phyloP scores from a whole-genome alignment of 2,797 vertebrate species.

The Dendrocincla fuliginosa region DNA sequence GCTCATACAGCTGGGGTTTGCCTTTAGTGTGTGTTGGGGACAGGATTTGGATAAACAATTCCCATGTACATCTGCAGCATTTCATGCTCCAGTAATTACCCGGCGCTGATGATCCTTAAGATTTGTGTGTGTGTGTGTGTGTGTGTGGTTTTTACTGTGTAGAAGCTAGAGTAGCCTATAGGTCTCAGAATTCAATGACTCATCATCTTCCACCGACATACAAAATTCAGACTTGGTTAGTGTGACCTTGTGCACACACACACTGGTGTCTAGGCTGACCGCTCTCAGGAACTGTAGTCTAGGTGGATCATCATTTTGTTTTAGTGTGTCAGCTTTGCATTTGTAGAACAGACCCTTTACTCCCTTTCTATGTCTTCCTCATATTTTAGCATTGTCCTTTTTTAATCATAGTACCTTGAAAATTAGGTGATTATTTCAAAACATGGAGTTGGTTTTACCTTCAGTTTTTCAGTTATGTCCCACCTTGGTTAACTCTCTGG shows the following conservation, averaged over 20 bases:
- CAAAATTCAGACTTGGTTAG: background rate
- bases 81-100: constrained; percentile 51
- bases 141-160: background rate
- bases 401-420: background rate
- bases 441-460: background rate
- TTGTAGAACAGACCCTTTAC: background rate
- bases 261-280: background rate
- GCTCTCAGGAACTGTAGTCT: background rate
- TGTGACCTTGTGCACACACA: background rate
- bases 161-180: background rate
- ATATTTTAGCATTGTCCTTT: background rate
- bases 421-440: background rate
- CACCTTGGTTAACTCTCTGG: background rate
- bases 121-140: background rate
- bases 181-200: background rate
- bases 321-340: background rate
- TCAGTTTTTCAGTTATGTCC: background rate
- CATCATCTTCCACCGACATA: background rate
- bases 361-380: background rate
- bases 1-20: background rate
- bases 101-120: background rate
- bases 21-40: background rate
- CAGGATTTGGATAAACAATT: constrained; percentile 16
- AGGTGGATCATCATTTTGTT: background rate
- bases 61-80: background rate